phyloP scores from a whole-genome alignment of 2,113 vertebrate genomes.

The Limnothrissa miodon region DNA sequence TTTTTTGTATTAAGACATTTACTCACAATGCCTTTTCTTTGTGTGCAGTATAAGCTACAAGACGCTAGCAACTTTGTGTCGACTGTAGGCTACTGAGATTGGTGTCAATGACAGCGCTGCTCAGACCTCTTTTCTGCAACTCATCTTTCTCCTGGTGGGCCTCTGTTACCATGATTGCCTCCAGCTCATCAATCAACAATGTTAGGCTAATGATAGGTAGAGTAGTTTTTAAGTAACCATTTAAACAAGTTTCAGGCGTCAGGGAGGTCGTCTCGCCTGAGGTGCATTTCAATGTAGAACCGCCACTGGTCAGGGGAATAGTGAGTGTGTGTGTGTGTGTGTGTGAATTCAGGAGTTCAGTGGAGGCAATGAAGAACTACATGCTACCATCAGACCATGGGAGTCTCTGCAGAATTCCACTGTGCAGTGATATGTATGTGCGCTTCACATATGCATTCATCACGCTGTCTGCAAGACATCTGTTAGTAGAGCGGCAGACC shows the following conservation, averaged over 20 bases:
- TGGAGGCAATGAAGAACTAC: neutral
- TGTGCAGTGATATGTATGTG: conserved; percentile 47
- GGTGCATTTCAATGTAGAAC: too few relatives aligned
- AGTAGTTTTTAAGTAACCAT: neutral
- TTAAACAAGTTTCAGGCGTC: too few relatives aligned
- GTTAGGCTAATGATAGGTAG: neutral
- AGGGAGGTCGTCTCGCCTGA: too few relatives aligned
- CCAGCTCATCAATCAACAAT: neutral
- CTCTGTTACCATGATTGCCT: neutral
- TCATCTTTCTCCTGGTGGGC: too few relatives aligned
- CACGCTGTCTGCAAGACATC: conserved; percentile 68
- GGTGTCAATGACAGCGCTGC: too few relatives aligned
- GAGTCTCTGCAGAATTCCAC: conserved; percentile 42
- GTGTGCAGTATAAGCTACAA: too few relatives aligned
- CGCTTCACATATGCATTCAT: conserved; percentile 53
- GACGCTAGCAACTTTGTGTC: too few relatives aligned
- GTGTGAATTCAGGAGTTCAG: conserved; percentile 12
- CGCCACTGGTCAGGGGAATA: neutral
- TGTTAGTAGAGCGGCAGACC: conserved; percentile 60
- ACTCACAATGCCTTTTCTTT: too few relatives aligned
- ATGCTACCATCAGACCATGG: neutral
- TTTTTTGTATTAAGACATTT: too few relatives aligned
- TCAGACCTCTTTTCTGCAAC: too few relatives aligned
- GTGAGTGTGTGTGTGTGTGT: too few relatives aligned
- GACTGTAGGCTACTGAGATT: too few relatives aligned